Percentiles rank a stretch among this genome's conserved stretches.
Conservation (phyloP, 2,797 vertebrate genomes). For the Loris lydekkerianus region DNA sequence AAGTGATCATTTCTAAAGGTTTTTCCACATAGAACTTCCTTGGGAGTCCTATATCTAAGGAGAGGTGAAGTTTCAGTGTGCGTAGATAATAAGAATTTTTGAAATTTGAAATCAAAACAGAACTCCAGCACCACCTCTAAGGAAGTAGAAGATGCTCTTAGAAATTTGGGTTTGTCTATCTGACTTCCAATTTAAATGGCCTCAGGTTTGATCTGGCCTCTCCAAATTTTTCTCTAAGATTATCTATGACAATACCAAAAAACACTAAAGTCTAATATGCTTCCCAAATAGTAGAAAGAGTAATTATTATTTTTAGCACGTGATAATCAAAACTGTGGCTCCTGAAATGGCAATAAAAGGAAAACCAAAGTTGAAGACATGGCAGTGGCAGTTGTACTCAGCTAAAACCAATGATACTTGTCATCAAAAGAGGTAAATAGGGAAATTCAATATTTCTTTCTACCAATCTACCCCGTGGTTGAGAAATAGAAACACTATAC, state of each 20-base stretch:
- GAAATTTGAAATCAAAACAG: constrained; percentile 48
- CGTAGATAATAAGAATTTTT: not conserved
- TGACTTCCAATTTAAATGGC: constrained; percentile 43
- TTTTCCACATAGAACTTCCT: not conserved
- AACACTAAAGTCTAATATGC: not conserved
- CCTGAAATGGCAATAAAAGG: not conserved
- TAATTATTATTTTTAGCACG: constrained; percentile 41
- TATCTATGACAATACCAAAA: not conserved
- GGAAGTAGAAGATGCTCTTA: not conserved
- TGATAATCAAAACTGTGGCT: not conserved
- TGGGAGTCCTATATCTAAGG: not conserved
- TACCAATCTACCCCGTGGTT: not conserved
- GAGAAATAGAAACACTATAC: not conserved
- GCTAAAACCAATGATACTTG: not conserved
- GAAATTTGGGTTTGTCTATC: constrained; percentile 35
- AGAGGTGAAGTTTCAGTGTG: not conserved
- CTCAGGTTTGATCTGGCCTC: constrained; percentile 21
- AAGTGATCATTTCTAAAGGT: not conserved
- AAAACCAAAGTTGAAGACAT: not conserved
- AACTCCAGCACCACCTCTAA: not conserved
- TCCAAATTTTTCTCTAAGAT: constrained; percentile 27
- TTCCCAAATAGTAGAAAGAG: not conserved
- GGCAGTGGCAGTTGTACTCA: not conserved
- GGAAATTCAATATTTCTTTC: not conserved
- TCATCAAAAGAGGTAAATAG: not conserved